These are phyloP conservation scores for Cataglyphis cursor DNA, from an alignment of 2,888 invertebrate species.

Conservation along the genomic window DNA sequence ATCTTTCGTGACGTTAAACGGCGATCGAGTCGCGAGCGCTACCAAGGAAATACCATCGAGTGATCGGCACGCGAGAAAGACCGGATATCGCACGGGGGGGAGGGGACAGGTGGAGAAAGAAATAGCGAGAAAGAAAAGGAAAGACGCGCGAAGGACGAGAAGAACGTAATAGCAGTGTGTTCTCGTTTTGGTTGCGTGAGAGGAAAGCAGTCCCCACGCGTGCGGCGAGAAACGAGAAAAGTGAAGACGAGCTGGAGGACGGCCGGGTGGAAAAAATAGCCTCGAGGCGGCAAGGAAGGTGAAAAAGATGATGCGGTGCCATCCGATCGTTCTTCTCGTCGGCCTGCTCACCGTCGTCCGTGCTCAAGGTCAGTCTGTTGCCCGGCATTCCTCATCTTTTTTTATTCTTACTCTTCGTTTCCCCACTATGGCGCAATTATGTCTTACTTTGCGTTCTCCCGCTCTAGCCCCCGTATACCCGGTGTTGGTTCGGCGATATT, in stretches of 20 bases:
- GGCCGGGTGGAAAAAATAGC: constrained; percentile 51
- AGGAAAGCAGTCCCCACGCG: constrained; percentile 31
- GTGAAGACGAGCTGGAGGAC: constrained; percentile 69
- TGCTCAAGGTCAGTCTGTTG: constrained; percentile 84
- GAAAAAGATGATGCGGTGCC: constrained; percentile 78
- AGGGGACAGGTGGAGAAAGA: constrained; percentile 23
- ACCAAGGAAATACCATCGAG: constrained; percentile 61
- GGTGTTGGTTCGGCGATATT: constrained; percentile 23
- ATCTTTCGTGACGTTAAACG: constrained; percentile 65
- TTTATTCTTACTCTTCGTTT: constrained; percentile 48
- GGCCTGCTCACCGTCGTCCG: constrained; percentile 79
- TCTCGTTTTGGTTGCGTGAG: constrained; percentile 46
- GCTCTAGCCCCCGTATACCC: constrained; percentile 39
- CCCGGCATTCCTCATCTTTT: constrained; percentile 46
- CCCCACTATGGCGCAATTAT: constrained; percentile 43
- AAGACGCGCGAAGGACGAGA: constrained; percentile 24
- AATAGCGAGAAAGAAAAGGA: constrained; percentile 16
- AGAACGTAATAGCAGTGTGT: constrained; percentile 45
- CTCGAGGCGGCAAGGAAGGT: constrained; percentile 59
- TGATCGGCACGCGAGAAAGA: constrained; percentile 57
- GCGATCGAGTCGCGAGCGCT: constrained; percentile 63
- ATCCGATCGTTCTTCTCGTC: constrained; percentile 80
- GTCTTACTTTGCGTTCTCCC: constrained; percentile 53
- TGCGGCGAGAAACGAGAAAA: constrained; percentile 39
- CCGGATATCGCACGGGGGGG: constrained; percentile 52